phyloP scores from a whole-genome alignment of 1,140 invertebrate genomes.

The Hylaeus volcanicus region DNA sequence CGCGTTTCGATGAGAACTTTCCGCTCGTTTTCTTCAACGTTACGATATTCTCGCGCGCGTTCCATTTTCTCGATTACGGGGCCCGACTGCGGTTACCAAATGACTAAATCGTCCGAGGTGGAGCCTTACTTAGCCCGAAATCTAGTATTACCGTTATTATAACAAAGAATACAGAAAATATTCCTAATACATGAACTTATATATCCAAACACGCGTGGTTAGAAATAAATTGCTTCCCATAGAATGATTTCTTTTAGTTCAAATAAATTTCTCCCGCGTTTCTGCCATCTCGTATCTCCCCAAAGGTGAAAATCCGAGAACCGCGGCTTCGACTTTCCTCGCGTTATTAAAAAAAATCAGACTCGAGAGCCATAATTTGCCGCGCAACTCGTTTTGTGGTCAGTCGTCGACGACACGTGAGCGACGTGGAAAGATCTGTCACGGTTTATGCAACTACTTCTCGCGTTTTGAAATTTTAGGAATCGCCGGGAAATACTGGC shows the following conservation, averaged over 20 bases:
- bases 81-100: not conserved
- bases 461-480: slow-evolving; percentile 26
- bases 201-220: too few relatives aligned
- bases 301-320: too few relatives aligned
- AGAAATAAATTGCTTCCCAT: too few relatives aligned
- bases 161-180: too few relatives aligned
- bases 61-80: not conserved
- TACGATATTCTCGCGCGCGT: too few relatives aligned
- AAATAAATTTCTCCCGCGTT: too few relatives aligned
- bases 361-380: not conserved
- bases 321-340: not conserved
- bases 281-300: too few relatives aligned
- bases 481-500: not conserved
- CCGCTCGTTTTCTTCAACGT: not conserved
- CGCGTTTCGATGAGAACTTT: not conserved
- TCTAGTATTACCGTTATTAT: too few relatives aligned
- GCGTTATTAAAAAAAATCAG: not conserved
- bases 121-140: not conserved
- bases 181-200: too few relatives aligned
- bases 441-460: not conserved
- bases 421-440: slow-evolving; percentile 13
- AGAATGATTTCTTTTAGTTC: too few relatives aligned
- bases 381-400: not conserved
- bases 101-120: not conserved
- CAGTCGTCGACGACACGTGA: not conserved